Evolutionary conservation across 2,888 invertebrate species (phyloP), one percentile per base, ranked within the genome.

Genomic region (Eristalis pertinax): DNA sequence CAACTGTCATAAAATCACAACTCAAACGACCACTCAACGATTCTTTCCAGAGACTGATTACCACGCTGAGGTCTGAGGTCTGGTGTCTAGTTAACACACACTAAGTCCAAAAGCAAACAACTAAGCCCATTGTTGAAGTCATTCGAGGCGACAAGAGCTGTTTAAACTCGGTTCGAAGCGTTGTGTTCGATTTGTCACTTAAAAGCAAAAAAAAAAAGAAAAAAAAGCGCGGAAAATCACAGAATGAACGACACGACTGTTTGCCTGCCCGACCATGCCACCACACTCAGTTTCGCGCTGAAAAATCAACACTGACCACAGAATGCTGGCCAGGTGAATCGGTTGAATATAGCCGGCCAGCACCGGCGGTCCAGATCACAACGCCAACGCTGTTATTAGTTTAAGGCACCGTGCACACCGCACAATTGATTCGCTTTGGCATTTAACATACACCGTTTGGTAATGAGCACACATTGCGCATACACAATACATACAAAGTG

Each of bases 371-470:
- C 83, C 86, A 86, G 86, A 86, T 86, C 86, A 86, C 74, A 75
- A 67, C 68, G 70, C 67, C 70, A 78, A 83, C 75, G 63, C 41
- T 56, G 78, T 69, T 79, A 75, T 86, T 83, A 78, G 86, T 67
- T 83, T 81, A 69, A 69, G 50, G 78, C 86, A 75, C 69, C 50
- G 69, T 60, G 50, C 86, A 75, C 43, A 75, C 86, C 83, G 60
- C 86, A 86, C 83, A 86, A 86, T 86, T 83, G 83, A 86, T 86
- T 86, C 78, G 83, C 75, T 75, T 75, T 86, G 86, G 83, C 83
- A 86, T 86, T 86, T 86, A 79, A 86, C 86, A 83, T 83, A 83
- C 83, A 83, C 70, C 75, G 70, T 86, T 83, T 86, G 86, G 83
- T 86, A 86, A 86, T 86, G 83, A 86, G 86, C 86, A 86, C 83